Base-by-base conservation (phyloP, 2,113 vertebrate genomes). In the Pyrgilauda ruficollis region DNA sequence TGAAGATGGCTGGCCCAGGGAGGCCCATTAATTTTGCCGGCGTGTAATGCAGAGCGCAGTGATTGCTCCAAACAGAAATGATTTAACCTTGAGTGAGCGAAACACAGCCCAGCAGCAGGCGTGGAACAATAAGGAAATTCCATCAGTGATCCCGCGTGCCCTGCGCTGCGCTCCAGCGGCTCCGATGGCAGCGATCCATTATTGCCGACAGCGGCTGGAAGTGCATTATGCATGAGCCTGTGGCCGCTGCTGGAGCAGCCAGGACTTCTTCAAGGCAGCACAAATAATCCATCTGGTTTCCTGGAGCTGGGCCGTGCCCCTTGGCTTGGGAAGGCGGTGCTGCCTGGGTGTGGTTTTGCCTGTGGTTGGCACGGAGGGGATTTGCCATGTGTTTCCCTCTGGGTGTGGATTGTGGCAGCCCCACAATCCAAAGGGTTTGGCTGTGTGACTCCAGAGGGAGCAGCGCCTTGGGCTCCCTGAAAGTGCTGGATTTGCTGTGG, bases 11-110 rank as follows among this genome's bases (percentile, higher is more conserved):
- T 41, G 68, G 66, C 88, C 88, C 31, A 2, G 33, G 30, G 56
- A 66, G 41, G 35, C 4, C 61, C 82, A 50, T 93, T 96, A 90
- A 84, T 92, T 94, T 91, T 91, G 52, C 56, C 6, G 15, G 58
- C 7, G 2, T 90, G 87, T 94, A 77, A 87, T 20, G 73, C 78
- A 69, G 93, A 85, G 92, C 23, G 62, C 79, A 62, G 15, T 43
- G 80, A 85, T 83, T 76, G 91, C 91, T 93, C 73, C 70, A 69
- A 95, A 87, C 76, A 90, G 89, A 75, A 96, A 67, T 64, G 31
- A 66, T 87, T 96, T 96, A 97, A 95, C 95, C 92, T 96, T 85
- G 95, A 96, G 89, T 13, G 55, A 89, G 77, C n/a, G 84, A 79
- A 96, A 85, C 78, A 44, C 75, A 63, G 22, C 24, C 43, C 93